Percentiles rank a stretch among this genome's conserved stretches.
Conservation (phyloP, 2,797 vertebrate species). For the Lacerta agilis region DNA sequence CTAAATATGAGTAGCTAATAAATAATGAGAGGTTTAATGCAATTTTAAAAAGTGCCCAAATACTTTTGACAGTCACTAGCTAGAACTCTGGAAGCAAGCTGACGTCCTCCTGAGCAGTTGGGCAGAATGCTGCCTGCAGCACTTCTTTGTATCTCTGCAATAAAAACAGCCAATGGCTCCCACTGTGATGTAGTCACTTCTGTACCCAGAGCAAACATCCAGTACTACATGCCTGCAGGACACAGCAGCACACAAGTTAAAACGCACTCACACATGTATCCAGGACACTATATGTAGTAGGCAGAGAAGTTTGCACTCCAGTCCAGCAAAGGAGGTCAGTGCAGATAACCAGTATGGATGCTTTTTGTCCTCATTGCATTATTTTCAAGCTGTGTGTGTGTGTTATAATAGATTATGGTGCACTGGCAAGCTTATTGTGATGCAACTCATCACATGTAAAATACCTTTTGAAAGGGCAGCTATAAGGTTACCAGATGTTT, state of each 20-base stretch:
- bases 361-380: background rate
- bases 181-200: background rate
- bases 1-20: background rate
- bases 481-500: too few relatives aligned
- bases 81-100: background rate
- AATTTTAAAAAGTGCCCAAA: background rate
- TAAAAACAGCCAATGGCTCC: background rate
- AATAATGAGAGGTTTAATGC: background rate
- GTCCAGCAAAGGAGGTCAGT: background rate
- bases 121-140: background rate
- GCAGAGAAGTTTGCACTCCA: background rate
- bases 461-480: background rate
- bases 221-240: background rate
- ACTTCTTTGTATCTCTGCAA: background rate
- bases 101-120: background rate
- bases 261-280: background rate
- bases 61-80: background rate
- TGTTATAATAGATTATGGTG: too few relatives aligned
- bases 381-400: background rate
- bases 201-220: background rate
- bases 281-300: background rate
- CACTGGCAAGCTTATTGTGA: background rate
- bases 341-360: background rate
- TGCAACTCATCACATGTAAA: background rate
- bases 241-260: background rate